These are phyloP conservation scores for Motacilla alba DNA, from an alignment of 2,113 vertebrate genomes.

Conservation along the genomic window DNA sequence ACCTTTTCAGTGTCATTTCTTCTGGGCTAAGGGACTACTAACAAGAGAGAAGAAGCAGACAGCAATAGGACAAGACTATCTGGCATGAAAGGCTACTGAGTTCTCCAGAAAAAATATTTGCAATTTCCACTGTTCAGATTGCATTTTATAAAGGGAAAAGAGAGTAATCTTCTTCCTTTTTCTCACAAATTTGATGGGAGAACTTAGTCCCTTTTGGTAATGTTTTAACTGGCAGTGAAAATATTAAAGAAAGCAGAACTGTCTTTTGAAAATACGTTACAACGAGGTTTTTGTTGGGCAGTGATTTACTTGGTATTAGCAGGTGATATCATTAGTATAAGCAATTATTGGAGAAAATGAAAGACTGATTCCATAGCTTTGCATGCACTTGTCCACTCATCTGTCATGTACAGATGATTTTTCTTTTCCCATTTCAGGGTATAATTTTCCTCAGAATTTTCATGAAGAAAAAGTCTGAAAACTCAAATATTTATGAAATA, in stretches of 20 bases:
- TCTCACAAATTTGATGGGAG: neutral
- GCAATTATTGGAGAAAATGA: neutral
- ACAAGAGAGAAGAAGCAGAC: neutral
- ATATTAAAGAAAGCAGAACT: neutral
- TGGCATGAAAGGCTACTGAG: neutral
- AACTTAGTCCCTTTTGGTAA: neutral
- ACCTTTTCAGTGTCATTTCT: slow-evolving; percentile 58
- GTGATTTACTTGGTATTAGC: neutral
- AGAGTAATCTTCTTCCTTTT: neutral
- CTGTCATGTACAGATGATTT: neutral
- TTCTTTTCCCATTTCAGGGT: neutral
- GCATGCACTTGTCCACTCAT: neutral
- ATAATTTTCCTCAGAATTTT: neutral
- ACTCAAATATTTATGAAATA: neutral
- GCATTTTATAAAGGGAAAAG: neutral
- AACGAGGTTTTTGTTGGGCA: neutral
- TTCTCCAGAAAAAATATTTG: neutral
- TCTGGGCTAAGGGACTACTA: neutral
- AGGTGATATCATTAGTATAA: neutral
- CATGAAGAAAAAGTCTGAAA: neutral
- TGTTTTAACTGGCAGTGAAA: neutral
- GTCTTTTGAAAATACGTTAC: neutral
- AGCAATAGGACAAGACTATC: neutral
- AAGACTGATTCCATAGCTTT: neutral
- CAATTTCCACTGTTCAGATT: neutral